Evolutionary conservation across 1,140 invertebrate species (phyloP).

Genomic region (Drosophila pseudoobscura): DNA sequence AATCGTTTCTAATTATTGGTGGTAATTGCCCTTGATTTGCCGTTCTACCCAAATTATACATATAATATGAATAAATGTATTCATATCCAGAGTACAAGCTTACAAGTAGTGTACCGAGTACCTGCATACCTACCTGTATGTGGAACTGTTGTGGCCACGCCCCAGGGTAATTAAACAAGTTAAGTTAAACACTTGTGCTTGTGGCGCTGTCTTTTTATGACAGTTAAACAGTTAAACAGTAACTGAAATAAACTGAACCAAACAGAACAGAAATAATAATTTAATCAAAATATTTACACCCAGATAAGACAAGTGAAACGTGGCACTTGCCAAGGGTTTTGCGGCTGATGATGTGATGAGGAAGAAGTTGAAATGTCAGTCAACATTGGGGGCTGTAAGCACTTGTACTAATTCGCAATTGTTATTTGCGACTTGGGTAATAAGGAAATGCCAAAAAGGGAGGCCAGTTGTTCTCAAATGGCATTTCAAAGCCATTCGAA

Average conservation of each 20-base stretch:
- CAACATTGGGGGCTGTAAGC: constrained; percentile 12
- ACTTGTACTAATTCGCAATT: background rate
- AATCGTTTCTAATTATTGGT: constrained; percentile 10
- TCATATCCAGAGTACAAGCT: no score
- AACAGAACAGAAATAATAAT: constrained; percentile 28
- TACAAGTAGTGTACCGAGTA: no score
- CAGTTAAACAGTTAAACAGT: constrained; percentile 19
- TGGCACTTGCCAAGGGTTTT: constrained; percentile 1
- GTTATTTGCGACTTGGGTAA: constrained; percentile 4
- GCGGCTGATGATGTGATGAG: background rate
- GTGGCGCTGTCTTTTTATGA: constrained; percentile 4
- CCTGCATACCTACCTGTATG: no score
- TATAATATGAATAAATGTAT: constrained; percentile 6
- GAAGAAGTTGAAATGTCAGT: constrained; percentile 22
- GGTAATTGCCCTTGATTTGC: constrained; percentile 13
- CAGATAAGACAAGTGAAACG: constrained; percentile 51
- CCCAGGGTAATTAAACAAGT: constrained; percentile 26
- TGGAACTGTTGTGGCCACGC: background rate
- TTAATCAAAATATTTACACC: constrained; percentile 40
- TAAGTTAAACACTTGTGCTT: constrained; percentile 10
- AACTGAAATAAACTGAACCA: constrained; percentile 32
- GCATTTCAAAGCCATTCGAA: no score
- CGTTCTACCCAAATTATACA: background rate
- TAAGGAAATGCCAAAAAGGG: background rate
- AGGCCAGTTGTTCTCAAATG: no score